A percentile compares a stretch with the other conserved stretches of the same genome.
phyloP scores from a whole-genome alignment of 2,797 vertebrate genomes.

The Chrysocyon brachyurus region DNA sequence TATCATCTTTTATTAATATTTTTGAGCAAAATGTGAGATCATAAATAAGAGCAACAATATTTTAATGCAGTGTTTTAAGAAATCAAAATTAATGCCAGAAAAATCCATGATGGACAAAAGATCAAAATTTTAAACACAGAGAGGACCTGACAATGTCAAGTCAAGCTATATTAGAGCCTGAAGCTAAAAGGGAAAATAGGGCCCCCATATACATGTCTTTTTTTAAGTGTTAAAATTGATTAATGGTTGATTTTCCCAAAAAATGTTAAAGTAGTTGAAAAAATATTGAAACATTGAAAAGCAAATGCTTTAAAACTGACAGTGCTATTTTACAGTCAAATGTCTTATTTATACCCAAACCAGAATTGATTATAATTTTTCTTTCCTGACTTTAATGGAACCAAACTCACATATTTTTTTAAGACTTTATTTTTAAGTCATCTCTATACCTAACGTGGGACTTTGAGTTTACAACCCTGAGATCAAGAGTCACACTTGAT shows the following conservation, averaged over 20 bases:
- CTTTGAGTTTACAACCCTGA: background rate
- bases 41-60: constrained; percentile 40
- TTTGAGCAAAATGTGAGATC: constrained; percentile 70
- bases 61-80: background rate
- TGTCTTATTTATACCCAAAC: background rate
- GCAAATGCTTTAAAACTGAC: background rate
- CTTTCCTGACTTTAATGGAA: background rate
- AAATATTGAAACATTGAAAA: background rate
- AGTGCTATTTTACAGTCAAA: background rate
- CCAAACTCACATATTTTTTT: background rate
- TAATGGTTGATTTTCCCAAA: background rate
- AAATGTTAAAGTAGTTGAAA: background rate
- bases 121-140: background rate
- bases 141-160: background rate
- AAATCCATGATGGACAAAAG: background rate
- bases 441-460: background rate
- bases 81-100: background rate
- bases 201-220: background rate
- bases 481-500: background rate
- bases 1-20: constrained; percentile 81
- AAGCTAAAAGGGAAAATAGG: background rate
- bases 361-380: background rate
- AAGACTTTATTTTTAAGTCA: background rate
- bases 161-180: background rate
- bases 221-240: background rate